Percentiles rank a stretch among this genome's conserved stretches.
These are phyloP conservation scores for Melanerpes formicivorus DNA, from an alignment of 2,113 vertebrate species.

Conservation along the genomic window DNA sequence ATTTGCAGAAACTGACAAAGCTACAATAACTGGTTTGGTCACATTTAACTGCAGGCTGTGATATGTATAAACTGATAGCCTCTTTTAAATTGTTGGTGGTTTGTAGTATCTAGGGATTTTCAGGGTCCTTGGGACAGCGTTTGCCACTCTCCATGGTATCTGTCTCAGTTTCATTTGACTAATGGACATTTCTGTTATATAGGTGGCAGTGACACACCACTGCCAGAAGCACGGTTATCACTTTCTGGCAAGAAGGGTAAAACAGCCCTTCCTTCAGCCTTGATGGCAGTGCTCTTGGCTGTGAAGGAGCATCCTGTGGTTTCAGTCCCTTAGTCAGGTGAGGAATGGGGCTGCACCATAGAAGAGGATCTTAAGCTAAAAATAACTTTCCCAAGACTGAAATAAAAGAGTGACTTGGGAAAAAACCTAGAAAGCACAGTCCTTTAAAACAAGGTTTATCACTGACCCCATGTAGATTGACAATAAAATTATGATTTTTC, in stretches of 20 bases:
- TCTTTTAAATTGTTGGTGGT: neutral
- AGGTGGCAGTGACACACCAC: neutral
- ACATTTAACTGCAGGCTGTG: neutral
- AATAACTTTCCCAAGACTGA: neutral
- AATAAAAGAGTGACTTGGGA: neutral
- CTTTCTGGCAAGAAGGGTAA: neutral
- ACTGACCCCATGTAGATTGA: neutral
- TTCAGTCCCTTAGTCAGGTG: fast-evolving
- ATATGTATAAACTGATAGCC: neutral
- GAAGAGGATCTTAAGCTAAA: neutral
- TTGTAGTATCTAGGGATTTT: neutral
- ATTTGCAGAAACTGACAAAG: neutral
- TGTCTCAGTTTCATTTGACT: neutral
- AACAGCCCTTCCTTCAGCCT: neutral
- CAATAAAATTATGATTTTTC: neutral
- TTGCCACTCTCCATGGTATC: neutral
- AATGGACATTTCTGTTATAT: neutral
- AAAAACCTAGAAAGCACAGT: neutral
- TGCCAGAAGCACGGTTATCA: fast-evolving
- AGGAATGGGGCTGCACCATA: neutral
- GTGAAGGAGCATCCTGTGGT: neutral
- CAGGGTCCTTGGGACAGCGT: neutral
- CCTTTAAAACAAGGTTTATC: neutral
- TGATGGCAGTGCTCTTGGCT: neutral
- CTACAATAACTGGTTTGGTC: neutral